A percentile compares a stretch with the other conserved stretches of the same genome.
phyloP scores from a whole-genome alignment of 2,888 invertebrate genomes.

The Caenorhabditis drosophilae region DNA sequence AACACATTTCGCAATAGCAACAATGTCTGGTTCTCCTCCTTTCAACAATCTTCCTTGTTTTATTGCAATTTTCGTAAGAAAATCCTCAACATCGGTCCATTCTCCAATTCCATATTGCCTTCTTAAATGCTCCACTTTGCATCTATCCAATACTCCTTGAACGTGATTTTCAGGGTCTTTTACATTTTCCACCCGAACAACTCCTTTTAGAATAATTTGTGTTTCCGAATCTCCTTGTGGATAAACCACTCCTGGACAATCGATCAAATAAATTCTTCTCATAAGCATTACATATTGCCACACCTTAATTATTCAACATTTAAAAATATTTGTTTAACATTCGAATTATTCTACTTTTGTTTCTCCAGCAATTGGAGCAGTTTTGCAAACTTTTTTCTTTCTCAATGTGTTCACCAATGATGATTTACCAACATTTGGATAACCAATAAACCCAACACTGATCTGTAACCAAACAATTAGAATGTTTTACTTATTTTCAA shows the following conservation, averaged over 20 bases:
- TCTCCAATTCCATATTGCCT: constrained; percentile 84
- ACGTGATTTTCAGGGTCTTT: constrained; percentile 94
- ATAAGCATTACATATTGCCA: constrained; percentile 99
- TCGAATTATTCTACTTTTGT: constrained; percentile 71
- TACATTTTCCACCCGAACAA: constrained; percentile 92
- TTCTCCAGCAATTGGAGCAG: constrained; percentile 92
- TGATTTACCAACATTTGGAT: constrained; percentile 98
- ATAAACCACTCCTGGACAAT: constrained; percentile 98
- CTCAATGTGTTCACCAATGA: constrained; percentile 95
- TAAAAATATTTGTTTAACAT: not conserved
- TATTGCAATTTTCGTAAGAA: constrained; percentile 86
- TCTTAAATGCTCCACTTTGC: constrained; percentile 84
- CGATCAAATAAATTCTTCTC: constrained; percentile 93
- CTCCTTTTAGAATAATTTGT: constrained; percentile 93
- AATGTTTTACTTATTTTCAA: too few relatives aligned
- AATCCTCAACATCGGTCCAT: constrained; percentile 84
- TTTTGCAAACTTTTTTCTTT: constrained; percentile 96
- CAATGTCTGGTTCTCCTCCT: constrained; percentile 93
- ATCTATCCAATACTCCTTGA: constrained; percentile 82
- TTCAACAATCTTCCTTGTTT: constrained; percentile 88
- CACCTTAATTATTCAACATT: constrained; percentile 73
- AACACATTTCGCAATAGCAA: constrained; percentile 88
- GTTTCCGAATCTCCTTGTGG: constrained; percentile 85
- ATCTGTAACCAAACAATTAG: too few relatives aligned
- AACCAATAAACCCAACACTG: constrained; percentile 97